A percentile compares a stretch with the other conserved stretches of the same genome.
These are phyloP conservation scores for Nycticorax nycticorax DNA, from an alignment of 2,113 vertebrate genomes.

Conservation along the genomic window DNA sequence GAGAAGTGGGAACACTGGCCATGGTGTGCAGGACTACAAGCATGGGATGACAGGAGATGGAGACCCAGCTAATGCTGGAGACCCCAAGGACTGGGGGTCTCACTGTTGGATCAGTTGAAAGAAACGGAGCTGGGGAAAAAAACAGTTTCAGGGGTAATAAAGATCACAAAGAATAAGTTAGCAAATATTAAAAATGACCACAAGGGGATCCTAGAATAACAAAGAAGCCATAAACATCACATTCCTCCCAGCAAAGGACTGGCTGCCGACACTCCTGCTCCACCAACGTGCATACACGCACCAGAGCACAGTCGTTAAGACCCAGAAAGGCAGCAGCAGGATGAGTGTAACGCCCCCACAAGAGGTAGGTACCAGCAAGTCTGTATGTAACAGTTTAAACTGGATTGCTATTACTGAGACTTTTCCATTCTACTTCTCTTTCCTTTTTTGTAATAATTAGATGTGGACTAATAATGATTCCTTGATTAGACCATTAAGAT, in stretches of 20 bases:
- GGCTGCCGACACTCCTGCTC: not conserved
- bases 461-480: not conserved
- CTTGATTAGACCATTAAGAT: not conserved
- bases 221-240: not conserved
- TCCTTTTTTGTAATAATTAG: not conserved
- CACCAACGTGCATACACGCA: accelerated
- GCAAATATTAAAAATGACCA: not conserved
- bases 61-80: not conserved
- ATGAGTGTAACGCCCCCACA: not conserved
- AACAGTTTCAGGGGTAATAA: not conserved
- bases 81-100: not conserved
- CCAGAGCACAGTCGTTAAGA: accelerated
- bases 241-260: not conserved
- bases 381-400: not conserved
- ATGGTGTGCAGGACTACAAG: not conserved
- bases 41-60: not conserved
- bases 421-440: not conserved
- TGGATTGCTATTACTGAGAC: not conserved
- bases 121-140: not conserved
- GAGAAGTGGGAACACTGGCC: not conserved
- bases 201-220: not conserved
- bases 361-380: not conserved
- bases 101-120: not conserved
- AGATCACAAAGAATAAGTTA: not conserved
- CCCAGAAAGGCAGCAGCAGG: not conserved